Percentiles rank a stretch among this genome's conserved stretches.
phyloP scores from a whole-genome alignment of 2,113 vertebrate species.

The Halichoerus grypus region DNA sequence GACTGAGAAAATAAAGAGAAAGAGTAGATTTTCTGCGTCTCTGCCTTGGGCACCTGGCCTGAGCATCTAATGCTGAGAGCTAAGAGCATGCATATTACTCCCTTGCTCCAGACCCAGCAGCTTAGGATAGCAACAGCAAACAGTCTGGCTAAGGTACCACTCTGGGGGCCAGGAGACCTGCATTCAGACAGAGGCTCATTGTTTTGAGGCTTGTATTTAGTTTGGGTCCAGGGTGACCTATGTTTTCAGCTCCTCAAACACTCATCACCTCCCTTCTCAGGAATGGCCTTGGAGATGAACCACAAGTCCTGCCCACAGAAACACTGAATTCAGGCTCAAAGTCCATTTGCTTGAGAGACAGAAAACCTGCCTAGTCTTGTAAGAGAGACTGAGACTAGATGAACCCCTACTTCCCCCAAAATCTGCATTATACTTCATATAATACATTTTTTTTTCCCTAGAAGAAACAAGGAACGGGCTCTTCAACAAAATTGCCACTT shows the following conservation, averaged over 20 bases:
- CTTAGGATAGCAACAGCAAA: conserved; percentile 9
- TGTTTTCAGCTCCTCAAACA: conserved; percentile 58
- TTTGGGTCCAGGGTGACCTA: conserved; percentile 42
- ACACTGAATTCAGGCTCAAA: not conserved
- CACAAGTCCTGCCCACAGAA: conserved; percentile 31
- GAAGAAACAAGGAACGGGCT: not conserved
- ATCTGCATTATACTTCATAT: not conserved
- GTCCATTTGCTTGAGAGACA: not conserved
- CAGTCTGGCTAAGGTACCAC: not conserved
- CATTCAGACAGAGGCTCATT: conserved; percentile 56
- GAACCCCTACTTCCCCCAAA: not conserved
- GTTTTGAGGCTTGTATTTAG: conserved; percentile 54
- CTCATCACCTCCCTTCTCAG: conserved; percentile 40
- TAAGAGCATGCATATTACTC: not conserved
- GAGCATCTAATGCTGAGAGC: not conserved
- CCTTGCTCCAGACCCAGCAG: not conserved
- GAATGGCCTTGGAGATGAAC: not conserved
- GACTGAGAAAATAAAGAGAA: not conserved
- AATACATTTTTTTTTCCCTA: not conserved
- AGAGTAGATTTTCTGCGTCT: not conserved
- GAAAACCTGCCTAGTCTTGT: not conserved
- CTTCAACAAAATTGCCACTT: not conserved
- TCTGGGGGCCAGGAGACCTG: not conserved
- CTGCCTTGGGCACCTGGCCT: not conserved
- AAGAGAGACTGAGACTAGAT: not conserved